Base-by-base conservation (phyloP, 2,888 invertebrate species). In the Eristalinus sepulchralis region DNA sequence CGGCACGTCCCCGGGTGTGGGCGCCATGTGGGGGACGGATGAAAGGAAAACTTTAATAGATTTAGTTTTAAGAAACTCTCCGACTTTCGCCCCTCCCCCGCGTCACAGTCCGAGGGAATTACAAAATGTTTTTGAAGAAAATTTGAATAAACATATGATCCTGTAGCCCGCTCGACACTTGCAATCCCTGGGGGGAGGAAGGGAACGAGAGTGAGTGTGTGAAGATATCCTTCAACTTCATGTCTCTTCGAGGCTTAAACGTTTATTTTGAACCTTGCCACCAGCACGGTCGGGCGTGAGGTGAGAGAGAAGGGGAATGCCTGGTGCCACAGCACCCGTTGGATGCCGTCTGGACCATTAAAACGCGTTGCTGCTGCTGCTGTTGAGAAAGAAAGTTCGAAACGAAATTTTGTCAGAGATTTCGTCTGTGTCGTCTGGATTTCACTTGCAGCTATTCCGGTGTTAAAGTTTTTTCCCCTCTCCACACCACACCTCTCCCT, bases 391-490 rank as follows among this genome's bases (percentile, higher is more conserved):
- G 75, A 80, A 84, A 84, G 75, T 84, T 84, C 60, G 73, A 78
- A 86, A 86, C 86, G 70, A 83, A 47, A 82, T 64, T 86, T 86
- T 86, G 86, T 83, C 86, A 83, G 86, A 83, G 86, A 86, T 83
- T 86, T 78, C 82, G 86, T 84, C 84, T 84, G 71, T 77, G 84
- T 84, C 84, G 84, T 86, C 86, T 86, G 86, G 86, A 78, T 86
- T 83, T 86, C 86, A 86, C 86, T 86, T 86, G 86, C 86, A 86
- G 86, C 86, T 47, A 75, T 86, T 86, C 82, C 82, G 82, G 82
- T 57, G 83, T 57, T 78, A 79, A 86, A 79, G 60, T 86, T 86
- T 79, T 63, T 13, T 36, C 55, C 47, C 11, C 13, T 57, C 55
- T n/a, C 9, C 22, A 33, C 6, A 34, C 33, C 27, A n/a, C 53